Evolutionary conservation across 2,888 invertebrate species (phyloP).

Genomic region (Beris morrisii): DNA sequence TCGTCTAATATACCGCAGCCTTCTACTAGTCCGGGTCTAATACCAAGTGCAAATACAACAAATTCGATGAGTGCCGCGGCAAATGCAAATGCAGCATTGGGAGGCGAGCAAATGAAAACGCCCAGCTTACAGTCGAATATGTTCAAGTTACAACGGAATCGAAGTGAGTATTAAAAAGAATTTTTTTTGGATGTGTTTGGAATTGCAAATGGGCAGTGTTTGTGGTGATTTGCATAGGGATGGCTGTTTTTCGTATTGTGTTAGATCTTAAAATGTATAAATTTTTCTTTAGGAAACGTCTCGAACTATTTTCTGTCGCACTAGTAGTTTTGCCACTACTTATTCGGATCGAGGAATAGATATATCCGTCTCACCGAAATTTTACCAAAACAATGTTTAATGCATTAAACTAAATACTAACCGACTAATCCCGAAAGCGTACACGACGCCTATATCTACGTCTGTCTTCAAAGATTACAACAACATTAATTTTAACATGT

Average conservation of each 20-base stretch:
- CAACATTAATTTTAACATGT: too few relatives aligned
- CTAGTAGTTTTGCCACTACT: too few relatives aligned
- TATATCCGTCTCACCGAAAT: too few relatives aligned
- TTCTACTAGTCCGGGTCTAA: constrained; percentile 34
- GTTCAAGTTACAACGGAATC: constrained; percentile 76
- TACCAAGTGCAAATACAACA: constrained; percentile 33
- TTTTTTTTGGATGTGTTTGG: constrained; percentile 17
- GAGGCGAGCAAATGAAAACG: constrained; percentile 44
- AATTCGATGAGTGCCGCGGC: constrained; percentile 33
- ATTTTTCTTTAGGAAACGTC: not conserved
- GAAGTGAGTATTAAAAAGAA: constrained; percentile 64
- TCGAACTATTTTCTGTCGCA: not conserved
- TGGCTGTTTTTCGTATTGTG: too few relatives aligned
- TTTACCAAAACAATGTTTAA: too few relatives aligned
- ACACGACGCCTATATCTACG: too few relatives aligned
- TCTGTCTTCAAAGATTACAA: too few relatives aligned
- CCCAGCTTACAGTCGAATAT: constrained; percentile 64
- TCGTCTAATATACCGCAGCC: constrained; percentile 27
- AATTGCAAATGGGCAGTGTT: not conserved
- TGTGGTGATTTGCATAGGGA: too few relatives aligned
- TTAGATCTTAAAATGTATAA: not conserved
- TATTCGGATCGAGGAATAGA: too few relatives aligned
- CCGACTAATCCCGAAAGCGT: too few relatives aligned
- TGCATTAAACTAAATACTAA: too few relatives aligned
- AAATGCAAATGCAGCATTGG: constrained; percentile 27